phyloP scores from a whole-genome alignment of 2,113 vertebrate genomes.

The Phocoena phocoena region DNA sequence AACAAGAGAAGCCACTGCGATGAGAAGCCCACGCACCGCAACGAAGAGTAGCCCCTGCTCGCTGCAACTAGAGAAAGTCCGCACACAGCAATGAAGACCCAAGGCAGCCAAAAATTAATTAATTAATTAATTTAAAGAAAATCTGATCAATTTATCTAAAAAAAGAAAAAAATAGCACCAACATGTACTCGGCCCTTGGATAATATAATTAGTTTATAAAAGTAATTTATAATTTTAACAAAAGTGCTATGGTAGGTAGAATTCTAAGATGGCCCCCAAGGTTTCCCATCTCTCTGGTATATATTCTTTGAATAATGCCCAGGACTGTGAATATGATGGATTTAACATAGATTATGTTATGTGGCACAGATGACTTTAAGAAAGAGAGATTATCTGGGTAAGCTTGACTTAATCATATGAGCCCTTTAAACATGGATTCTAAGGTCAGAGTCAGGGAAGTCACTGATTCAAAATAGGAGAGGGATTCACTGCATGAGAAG shows the following conservation, averaged over 20 bases:
- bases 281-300: not conserved
- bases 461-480: not conserved
- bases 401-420: not conserved
- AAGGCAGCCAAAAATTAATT: too few relatives aligned
- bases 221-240: conserved; percentile 3
- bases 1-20: too few relatives aligned
- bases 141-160: too few relatives aligned
- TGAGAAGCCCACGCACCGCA: too few relatives aligned
- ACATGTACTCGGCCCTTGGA: not conserved
- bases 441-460: not conserved
- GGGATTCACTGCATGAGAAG: not conserved
- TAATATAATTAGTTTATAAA: conserved; percentile 28
- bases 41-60: too few relatives aligned
- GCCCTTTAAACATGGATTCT: not conserved
- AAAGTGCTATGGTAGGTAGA: not conserved
- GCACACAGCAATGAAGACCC: too few relatives aligned
- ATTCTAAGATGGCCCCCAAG: not conserved
- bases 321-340: not conserved
- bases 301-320: not conserved
- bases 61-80: too few relatives aligned
- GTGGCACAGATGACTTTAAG: not conserved
- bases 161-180: not conserved
- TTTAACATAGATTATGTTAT: not conserved
- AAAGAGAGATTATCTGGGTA: not conserved
- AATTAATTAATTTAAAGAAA: too few relatives aligned